phyloP scores from a whole-genome alignment of 2,888 invertebrate genomes.

The Sesia bembeciformis region DNA sequence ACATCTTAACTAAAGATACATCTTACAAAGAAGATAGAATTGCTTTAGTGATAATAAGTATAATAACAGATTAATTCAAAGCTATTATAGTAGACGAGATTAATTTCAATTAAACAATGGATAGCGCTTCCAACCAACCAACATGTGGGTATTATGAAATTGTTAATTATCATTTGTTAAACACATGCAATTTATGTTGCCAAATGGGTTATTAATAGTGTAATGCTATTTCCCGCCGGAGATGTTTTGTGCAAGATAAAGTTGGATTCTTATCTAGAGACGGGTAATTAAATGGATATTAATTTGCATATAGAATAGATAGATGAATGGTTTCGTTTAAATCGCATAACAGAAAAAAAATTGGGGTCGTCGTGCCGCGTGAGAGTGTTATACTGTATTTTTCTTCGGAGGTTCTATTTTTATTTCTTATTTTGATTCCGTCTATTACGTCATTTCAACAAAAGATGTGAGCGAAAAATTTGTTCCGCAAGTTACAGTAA shows the following conservation, averaged over 20 bases:
- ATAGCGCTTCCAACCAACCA: no score
- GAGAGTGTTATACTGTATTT: slow-evolving; percentile 23
- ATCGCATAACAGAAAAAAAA: slow-evolving; percentile 36
- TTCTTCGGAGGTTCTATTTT: not conserved
- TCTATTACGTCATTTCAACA: not conserved
- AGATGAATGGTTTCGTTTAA: slow-evolving; percentile 31
- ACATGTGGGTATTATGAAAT: not conserved
- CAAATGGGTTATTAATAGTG: slow-evolving; percentile 28
- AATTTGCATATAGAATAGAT: slow-evolving; percentile 47
- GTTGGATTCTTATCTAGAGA: slow-evolving; percentile 31
- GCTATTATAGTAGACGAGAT: no score
- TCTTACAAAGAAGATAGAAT: no score
- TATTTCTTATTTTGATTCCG: not conserved
- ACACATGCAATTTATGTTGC: slow-evolving; percentile 16
- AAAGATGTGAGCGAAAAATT: not conserved
- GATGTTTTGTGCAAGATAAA: slow-evolving; percentile 25
- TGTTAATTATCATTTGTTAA: slow-evolving; percentile 7
- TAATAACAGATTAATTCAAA: no score
- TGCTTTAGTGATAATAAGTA: no score
- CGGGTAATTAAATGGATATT: slow-evolving; percentile 46
- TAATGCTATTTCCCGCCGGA: slow-evolving; percentile 24
- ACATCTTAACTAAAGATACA: no score
- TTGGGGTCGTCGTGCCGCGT: slow-evolving; percentile 43
- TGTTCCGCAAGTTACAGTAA: not conserved
- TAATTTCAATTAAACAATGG: no score